A percentile compares a stretch with the other conserved stretches of the same genome.
Evolutionary conservation across 2,113 vertebrate genomes (phyloP).

Genomic region (Leptodactylus fuscus): DNA sequence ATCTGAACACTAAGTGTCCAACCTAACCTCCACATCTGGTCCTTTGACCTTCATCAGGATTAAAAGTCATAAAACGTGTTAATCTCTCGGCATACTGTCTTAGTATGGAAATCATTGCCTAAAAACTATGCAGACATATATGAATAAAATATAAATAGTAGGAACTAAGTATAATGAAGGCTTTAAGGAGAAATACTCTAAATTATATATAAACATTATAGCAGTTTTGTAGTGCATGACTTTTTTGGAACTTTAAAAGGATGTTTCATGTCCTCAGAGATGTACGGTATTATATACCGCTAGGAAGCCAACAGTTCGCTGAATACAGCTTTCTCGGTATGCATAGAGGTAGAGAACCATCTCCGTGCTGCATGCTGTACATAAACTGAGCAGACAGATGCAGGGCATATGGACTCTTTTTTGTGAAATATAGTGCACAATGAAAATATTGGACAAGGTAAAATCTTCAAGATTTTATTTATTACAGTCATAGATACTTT

Average conservation of each 20-base stretch:
- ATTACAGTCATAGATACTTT: too few relatives aligned
- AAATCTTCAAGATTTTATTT: neutral
- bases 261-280: too few relatives aligned
- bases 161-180: neutral
- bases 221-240: too few relatives aligned
- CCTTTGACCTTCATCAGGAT: conserved; percentile 22
- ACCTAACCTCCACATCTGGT: conserved; percentile 9
- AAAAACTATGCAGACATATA: neutral
- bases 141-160: neutral
- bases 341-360: too few relatives aligned
- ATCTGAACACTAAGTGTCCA: neutral
- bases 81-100: neutral
- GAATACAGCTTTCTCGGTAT: too few relatives aligned
- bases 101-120: neutral
- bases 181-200: neutral
- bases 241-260: neutral
- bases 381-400: neutral
- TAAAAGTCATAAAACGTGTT: neutral
- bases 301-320: too few relatives aligned
- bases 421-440: neutral
- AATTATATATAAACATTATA: neutral
- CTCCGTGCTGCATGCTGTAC: neutral
- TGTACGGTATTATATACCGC: too few relatives aligned
- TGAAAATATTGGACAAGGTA: neutral
- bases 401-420: neutral